Base-by-base conservation (phyloP, 2,888 invertebrate species). In the Caenorhabditis sp. region DNA sequence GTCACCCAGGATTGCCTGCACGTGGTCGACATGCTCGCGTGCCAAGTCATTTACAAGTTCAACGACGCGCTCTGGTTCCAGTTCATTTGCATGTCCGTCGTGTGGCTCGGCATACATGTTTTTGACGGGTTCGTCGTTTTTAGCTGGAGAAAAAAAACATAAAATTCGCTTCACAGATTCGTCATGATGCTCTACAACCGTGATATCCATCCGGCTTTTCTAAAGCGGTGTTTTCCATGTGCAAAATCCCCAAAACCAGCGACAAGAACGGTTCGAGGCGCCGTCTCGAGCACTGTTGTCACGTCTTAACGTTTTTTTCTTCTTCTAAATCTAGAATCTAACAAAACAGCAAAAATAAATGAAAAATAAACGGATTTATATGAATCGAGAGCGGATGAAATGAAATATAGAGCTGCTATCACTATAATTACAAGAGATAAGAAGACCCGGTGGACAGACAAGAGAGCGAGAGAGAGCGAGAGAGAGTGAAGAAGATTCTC, bases 1-100 rank as follows among this genome's bases (percentile, higher is more conserved):
- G 81, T 81, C 40, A 77, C 71, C 18, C 81, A 81, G 50, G 82
- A 82, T 32, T 67, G 69, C 62, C 64, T 82, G 22, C 77, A 82
- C 68, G 58, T 82, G 61, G 55, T 47, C 58, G 71, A 78, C 47
- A 72, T 82, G 82, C 67, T 82, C 18, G 71, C 72, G 32, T 77
- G 77, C 51, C 76, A 82, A 71, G 71, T 82, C 58, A 58, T 77
- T 53, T 82, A 78, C 71, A 82, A 82, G 72, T 69, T 82, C 67
- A 72, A 72, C 64, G 77, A 72, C 53, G 78, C 71, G 53, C 64
- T 82, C 35, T 82, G 82, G 78, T 82, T 77, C 60, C 77, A 78
- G 62, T 82, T 82, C 55, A 71, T 78, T 62, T 82, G 77, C 68
- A 72, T 82, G 67, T 68, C 68, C 58, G 61, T 72, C 40, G 69